These are phyloP conservation scores for Atta texana DNA, from an alignment of 1,140 invertebrate species.

Conservation along the genomic window DNA sequence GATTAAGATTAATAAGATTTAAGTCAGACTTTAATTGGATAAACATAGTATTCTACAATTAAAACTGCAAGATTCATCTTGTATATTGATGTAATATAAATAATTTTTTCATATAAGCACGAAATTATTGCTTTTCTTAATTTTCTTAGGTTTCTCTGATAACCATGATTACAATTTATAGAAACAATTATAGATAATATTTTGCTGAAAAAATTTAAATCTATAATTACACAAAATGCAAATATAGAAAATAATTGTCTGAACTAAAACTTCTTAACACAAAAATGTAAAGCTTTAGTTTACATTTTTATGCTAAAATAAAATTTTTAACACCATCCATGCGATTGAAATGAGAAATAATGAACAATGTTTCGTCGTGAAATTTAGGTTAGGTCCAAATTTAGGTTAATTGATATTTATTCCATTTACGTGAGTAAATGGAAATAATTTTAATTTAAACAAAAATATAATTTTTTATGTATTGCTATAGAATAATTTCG, in stretches of 20 bases:
- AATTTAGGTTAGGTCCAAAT: constrained; percentile 30
- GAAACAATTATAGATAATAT: not conserved
- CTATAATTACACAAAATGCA: not conserved
- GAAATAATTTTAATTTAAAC: not conserved
- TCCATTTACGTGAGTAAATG: not conserved
- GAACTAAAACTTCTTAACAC: no score
- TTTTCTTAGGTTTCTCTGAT: not conserved
- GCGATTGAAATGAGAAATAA: not conserved
- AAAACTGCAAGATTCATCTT: not conserved
- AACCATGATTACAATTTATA: not conserved
- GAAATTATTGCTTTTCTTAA: not conserved
- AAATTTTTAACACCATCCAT: not conserved
- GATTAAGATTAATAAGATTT: not conserved
- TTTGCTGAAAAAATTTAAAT: not conserved
- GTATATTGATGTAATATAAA: not conserved
- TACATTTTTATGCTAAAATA: not conserved
- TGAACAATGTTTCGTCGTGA: not conserved
- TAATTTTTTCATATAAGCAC: not conserved
- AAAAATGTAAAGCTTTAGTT: no score
- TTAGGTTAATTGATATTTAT: not conserved
- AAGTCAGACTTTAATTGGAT: not conserved
- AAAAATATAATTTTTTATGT: not conserved
- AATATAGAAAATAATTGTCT: constrained; percentile 9
- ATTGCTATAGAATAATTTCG: not conserved
- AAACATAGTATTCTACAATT: not conserved